A percentile compares a stretch with the other conserved stretches of the same genome.
Evolutionary conservation across 2,797 vertebrate species (phyloP).

Genomic region (Chanos chanos): DNA sequence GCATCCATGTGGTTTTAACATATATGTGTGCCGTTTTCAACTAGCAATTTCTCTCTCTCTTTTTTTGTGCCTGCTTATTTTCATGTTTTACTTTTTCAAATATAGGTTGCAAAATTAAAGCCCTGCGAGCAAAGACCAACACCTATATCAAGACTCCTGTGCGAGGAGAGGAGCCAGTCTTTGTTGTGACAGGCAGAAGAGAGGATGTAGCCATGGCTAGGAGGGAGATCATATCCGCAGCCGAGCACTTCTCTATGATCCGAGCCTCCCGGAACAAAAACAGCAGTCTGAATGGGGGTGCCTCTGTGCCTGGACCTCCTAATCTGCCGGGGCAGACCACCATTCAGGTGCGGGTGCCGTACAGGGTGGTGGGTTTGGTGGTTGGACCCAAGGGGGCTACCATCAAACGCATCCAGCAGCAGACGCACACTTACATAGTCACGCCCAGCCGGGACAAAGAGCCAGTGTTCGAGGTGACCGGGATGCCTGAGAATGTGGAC

Average conservation of each 20-base stretch:
- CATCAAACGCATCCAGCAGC: constrained; percentile 95
- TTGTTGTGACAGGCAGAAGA: constrained; percentile 93
- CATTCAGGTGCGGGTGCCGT: constrained; percentile 95
- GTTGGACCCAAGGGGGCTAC: constrained; percentile 94
- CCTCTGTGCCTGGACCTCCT: constrained; percentile 81
- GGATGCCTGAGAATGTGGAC: constrained; percentile 96
- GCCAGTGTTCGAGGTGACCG: constrained; percentile 93
- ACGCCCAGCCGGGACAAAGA: constrained; percentile 95
- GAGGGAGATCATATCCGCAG: constrained; percentile 94
- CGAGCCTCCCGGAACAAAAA: constrained; percentile 92
- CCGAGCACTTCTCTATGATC: constrained; percentile 97
- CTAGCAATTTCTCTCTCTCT: constrained; percentile 1
- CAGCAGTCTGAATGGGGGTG: constrained; percentile 76
- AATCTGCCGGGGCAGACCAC: constrained; percentile 93
- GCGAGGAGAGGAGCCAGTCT: constrained; percentile 94
- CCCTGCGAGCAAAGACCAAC: constrained; percentile 95
- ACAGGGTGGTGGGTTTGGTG: constrained; percentile 91
- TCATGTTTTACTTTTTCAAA: constrained; percentile 22
- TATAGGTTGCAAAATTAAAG: constrained; percentile 97
- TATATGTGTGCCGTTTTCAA: constrained; percentile 5
- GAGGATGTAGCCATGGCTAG: constrained; percentile 96
- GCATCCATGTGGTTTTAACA: constrained; percentile 40
- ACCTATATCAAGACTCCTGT: constrained; percentile 98
- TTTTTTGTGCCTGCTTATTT: constrained; percentile 28
- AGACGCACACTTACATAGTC: constrained; percentile 96